A percentile compares a stretch with the other conserved stretches of the same genome.
phyloP scores from a whole-genome alignment of 2,113 vertebrate genomes.

The Grammomys surdaster region DNA sequence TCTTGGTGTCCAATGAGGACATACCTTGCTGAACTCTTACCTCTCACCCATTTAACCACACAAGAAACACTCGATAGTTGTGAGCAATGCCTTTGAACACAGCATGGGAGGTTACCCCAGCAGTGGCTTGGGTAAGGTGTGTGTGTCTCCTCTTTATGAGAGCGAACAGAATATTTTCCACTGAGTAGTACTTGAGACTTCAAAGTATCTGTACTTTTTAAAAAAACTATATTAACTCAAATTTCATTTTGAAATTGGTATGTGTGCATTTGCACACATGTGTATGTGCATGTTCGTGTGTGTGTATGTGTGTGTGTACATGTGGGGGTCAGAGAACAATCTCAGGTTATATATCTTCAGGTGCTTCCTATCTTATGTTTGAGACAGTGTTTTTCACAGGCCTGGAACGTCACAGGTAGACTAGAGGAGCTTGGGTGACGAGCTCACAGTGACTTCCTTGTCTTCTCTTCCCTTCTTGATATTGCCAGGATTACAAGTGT shows the following conservation, averaged over 20 bases:
- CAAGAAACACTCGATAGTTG: not conserved
- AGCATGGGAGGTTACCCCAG: not conserved
- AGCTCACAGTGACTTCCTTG: not conserved
- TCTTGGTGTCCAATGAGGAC: not conserved
- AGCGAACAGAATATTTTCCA: not conserved
- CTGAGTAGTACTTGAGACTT: not conserved
- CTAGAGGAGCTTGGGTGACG: too few species aligned
- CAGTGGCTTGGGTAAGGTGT: not conserved
- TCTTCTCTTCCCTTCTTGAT: not conserved
- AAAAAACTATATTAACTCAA: not conserved
- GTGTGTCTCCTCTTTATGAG: not conserved
- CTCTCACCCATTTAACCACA: not conserved
- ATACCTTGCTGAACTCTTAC: not conserved
- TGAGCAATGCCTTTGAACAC: not conserved
- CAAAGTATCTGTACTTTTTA: not conserved
- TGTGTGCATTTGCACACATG: not conserved
- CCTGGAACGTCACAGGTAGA: not conserved
- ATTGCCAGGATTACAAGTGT: not conserved
- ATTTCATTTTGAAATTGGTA: constrained; percentile 22
- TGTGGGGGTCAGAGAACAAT: not conserved
- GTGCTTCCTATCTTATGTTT: not conserved
- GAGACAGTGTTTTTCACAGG: not conserved
- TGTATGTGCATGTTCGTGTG: not conserved
- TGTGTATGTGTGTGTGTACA: not conserved
- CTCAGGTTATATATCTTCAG: not conserved